These are phyloP conservation scores for Ferdinandea cuprea DNA, from an alignment of 2,888 invertebrate genomes.

Conservation along the genomic window DNA sequence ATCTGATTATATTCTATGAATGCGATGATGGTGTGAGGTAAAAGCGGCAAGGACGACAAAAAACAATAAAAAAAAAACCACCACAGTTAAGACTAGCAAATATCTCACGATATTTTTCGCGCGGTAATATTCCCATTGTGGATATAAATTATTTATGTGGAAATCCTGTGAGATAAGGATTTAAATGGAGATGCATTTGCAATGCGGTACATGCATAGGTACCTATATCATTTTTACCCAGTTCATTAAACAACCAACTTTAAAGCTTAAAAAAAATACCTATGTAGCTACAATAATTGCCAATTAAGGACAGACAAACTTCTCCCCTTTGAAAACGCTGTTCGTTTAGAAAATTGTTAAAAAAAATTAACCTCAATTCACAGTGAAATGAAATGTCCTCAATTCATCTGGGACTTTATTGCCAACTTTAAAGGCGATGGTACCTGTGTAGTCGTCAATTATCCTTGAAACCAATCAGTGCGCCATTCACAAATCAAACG, in stretches of 20 bases:
- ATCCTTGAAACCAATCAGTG: slow-evolving; percentile 69
- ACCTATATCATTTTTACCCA: too few species aligned
- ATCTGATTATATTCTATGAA: slow-evolving; percentile 20
- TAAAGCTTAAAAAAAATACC: not conserved
- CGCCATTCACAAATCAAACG: slow-evolving; percentile 61
- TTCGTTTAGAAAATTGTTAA: not conserved
- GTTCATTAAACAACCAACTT: too few species aligned
- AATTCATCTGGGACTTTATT: slow-evolving; percentile 4
- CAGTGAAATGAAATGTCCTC: slow-evolving; percentile 7
- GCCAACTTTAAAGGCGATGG: not conserved
- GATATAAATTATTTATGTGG: slow-evolving; percentile 37
- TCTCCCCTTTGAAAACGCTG: not conserved
- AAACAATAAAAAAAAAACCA: not conserved
- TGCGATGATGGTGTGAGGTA: slow-evolving; percentile 4
- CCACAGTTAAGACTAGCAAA: not conserved
- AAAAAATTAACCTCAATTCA: slow-evolving; percentile 33
- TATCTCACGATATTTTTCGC: slow-evolving; percentile 34
- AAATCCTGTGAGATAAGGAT: slow-evolving; percentile 38
- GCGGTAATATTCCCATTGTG: slow-evolving; percentile 30
- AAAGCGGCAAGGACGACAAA: not conserved
- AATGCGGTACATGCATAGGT: too few species aligned
- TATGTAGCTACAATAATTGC: not conserved
- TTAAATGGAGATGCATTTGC: slow-evolving; percentile 5
- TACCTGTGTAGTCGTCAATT: slow-evolving; percentile 51
- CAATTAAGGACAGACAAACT: not conserved